Base-by-base conservation (phyloP, 2,797 vertebrate genomes). In the Oreortyx pictus region DNA sequence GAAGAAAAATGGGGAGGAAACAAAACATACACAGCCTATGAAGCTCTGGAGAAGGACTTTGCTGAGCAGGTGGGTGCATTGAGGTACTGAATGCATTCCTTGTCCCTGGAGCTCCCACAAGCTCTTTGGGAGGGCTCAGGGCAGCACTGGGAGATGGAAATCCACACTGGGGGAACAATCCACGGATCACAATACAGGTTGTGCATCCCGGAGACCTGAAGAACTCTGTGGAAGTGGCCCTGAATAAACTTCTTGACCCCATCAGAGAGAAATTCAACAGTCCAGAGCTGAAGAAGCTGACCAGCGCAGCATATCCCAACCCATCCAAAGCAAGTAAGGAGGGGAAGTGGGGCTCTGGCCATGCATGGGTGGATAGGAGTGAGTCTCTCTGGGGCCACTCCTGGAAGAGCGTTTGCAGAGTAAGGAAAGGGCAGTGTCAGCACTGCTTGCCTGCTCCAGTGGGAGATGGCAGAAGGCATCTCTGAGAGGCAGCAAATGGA, bases 141-240 rank as follows among this genome's bases (percentile, higher is more conserved):
- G 68, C 37, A 75, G 47, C 7, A 4, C 14, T 61, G 73, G 77
- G 62, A 81, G 62, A 9, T 65, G 71, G 72, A 61, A 70, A 41
- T 68, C 29, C 1, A 1, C 3, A 1, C 39, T 4, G 5, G 77
- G 60, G 59, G 9, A 52, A 16, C 27, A 25, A 52, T 15, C 8
- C 14, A 27, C 67, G 41, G 90, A 20, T 85, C 37, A 1, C 15
- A 23, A 23, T 72, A 14, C 81, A 99, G 99, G 44, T 95, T 4
- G 97, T 99, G 83, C 99, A 99, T 77, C 99, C 99, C 0, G 99
- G 99, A 92, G 99, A 99, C 97, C 96, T 99, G 93, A 99, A 99
- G 97, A 98, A 98, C 70, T 99, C 99, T 0, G 98, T 99, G 86
- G 99, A 99, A 96, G 97, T 97, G 18, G 98, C 98, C 14, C 96